A percentile compares a stretch with the other conserved stretches of the same genome.
Conservation (phyloP, 2,113 vertebrate genomes). For the Corythaixoides concolor region DNA sequence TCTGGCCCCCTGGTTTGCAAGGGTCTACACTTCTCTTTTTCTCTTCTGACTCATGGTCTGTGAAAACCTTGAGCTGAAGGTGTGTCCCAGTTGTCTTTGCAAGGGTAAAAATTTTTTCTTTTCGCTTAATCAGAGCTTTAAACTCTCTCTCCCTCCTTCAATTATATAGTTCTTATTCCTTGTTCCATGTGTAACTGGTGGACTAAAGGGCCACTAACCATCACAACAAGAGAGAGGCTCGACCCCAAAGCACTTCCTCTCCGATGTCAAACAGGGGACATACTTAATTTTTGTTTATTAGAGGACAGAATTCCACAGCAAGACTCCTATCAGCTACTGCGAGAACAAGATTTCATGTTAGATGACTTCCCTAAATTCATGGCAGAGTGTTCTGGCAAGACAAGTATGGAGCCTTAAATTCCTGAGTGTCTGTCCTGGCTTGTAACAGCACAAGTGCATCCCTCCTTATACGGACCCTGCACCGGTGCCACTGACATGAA, state of each 20-base stretch:
- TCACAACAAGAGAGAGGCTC: neutral
- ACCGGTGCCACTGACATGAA: neutral
- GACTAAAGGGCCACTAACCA: neutral
- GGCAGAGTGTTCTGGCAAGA: neutral
- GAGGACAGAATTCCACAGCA: neutral
- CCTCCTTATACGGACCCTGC: neutral
- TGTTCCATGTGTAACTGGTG: neutral
- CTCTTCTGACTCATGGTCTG: neutral
- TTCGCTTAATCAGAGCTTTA: neutral
- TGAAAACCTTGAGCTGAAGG: neutral
- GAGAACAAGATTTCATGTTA: neutral
- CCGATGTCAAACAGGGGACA: neutral
- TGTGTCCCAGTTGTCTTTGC: neutral
- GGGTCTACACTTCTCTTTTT: neutral
- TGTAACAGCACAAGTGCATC: neutral
- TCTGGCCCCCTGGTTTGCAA: constrained; percentile 67
- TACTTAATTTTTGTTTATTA: neutral
- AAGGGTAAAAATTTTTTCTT: neutral
- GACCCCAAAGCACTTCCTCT: neutral
- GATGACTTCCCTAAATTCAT: neutral
- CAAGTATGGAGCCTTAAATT: neutral
- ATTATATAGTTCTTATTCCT: neutral
- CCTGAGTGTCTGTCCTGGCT: neutral
- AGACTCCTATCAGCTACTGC: neutral
- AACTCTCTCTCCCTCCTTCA: neutral